A percentile compares a stretch with the other conserved stretches of the same genome.
Evolutionary conservation across 2,113 vertebrate genomes (phyloP).

Genomic region (Muntiacus muntjak): DNA sequence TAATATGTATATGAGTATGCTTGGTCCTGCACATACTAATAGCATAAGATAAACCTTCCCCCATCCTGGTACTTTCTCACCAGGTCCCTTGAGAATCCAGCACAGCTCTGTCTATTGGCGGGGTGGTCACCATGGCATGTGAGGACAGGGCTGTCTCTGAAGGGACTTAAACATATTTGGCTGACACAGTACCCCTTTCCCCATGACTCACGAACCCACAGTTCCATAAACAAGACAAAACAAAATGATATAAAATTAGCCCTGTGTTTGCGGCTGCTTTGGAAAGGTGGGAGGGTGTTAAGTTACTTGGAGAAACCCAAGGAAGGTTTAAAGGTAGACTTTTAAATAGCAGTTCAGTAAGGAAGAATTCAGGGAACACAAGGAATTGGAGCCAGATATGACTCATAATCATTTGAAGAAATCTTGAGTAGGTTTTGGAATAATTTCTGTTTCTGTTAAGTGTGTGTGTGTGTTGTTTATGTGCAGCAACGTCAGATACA

Average conservation of each 20-base stretch:
- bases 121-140: not conserved
- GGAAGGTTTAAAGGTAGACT: not conserved
- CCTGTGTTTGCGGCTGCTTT: not conserved
- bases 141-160: not conserved
- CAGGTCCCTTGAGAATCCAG: not conserved
- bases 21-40: not conserved
- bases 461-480: not conserved
- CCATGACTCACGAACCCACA: not conserved
- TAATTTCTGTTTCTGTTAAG: conserved; percentile 5
- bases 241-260: not conserved
- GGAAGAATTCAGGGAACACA: not conserved
- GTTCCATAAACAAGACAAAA: conserved; percentile 27
- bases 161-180: conserved; percentile 14
- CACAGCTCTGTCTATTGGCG: not conserved
- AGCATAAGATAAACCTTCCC: not conserved
- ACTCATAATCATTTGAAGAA: conserved; percentile 16
- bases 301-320: not conserved
- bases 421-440: not conserved
- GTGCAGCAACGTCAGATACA: not conserved
- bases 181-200: not conserved
- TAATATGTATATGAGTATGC: not conserved
- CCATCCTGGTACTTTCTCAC: not conserved
- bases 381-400: not conserved
- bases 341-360: not conserved
- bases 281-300: not conserved